Conservation (phyloP, 2,888 invertebrate genomes). For the Eledone cirrhosa region DNA sequence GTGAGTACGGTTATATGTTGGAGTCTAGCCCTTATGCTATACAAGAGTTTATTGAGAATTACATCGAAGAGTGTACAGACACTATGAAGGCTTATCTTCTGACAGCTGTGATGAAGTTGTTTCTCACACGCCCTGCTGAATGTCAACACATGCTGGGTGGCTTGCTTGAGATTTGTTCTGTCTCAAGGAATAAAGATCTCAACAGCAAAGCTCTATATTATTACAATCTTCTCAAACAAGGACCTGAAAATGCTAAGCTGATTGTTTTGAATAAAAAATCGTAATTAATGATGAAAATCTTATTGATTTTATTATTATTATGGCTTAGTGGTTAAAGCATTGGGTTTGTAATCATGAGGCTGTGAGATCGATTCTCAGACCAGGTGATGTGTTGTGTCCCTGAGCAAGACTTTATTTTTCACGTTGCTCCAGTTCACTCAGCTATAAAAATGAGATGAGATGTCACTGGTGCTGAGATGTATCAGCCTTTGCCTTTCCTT, state of each 20-base stretch:
- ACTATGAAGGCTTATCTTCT: conserved; percentile 51
- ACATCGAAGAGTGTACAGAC: conserved; percentile 39
- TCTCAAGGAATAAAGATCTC: conserved; percentile 43
- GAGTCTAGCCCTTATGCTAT: conserved; percentile 54
- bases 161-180: conserved; percentile 52
- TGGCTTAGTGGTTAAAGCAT: no score
- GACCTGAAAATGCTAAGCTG: conserved; percentile 30
- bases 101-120: conserved; percentile 50
- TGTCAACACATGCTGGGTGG: conserved; percentile 59
- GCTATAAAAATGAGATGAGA: no score
- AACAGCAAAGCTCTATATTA: conserved; percentile 44
- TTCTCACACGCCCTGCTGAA: conserved; percentile 56
- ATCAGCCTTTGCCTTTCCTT: no score
- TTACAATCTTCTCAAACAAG: conserved; percentile 42
- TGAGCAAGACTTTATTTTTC: no score
- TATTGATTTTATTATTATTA: no score
- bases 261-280: conserved; percentile 25
- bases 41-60: conserved; percentile 51
- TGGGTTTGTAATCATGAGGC: no score
- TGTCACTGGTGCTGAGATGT: no score
- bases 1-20: conserved; percentile 46
- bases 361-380: no score
- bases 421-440: no score
- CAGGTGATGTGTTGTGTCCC: no score
- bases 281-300: no score